Evolutionary conservation across 2,113 vertebrate genomes (phyloP).

Genomic region (Antigone vipio): DNA sequence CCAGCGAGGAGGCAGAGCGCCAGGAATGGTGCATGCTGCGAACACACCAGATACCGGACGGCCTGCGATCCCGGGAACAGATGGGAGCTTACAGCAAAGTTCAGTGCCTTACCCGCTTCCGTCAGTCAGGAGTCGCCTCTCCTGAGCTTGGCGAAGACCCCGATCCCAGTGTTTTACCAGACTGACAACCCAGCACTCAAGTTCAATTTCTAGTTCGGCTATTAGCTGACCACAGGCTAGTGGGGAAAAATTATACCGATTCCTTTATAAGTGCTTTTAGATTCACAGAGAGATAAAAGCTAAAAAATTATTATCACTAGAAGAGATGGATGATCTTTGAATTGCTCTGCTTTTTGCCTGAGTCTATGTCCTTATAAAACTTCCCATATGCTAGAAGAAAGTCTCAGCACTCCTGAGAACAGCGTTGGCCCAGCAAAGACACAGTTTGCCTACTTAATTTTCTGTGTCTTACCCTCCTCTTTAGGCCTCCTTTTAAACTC

Average conservation of each 20-base stretch:
- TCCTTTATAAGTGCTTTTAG: constrained; percentile 4
- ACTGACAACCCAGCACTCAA: not conserved
- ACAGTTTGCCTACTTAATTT: not conserved
- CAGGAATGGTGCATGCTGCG: accelerated
- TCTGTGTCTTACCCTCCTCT: not conserved
- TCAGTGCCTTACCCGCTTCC: not conserved
- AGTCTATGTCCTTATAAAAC: not conserved
- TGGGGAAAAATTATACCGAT: not conserved
- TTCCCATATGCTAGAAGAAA: not conserved
- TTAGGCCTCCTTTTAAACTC: not conserved
- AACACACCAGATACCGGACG: accelerated
- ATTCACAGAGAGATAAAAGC: constrained; percentile 3
- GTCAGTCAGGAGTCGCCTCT: not conserved
- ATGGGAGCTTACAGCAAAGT: not conserved
- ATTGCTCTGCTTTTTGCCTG: not conserved
- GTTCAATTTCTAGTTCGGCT: not conserved
- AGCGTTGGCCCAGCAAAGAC: not conserved
- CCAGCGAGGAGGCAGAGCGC: accelerated
- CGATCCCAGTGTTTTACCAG: accelerated
- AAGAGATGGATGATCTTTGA: not conserved
- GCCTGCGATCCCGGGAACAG: not conserved
- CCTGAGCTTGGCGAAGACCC: not conserved
- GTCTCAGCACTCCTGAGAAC: not conserved
- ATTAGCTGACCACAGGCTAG: not conserved
- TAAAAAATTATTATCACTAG: not conserved